Conservation (phyloP, 2,888 invertebrate genomes). For the Agrilus cyanescens region DNA sequence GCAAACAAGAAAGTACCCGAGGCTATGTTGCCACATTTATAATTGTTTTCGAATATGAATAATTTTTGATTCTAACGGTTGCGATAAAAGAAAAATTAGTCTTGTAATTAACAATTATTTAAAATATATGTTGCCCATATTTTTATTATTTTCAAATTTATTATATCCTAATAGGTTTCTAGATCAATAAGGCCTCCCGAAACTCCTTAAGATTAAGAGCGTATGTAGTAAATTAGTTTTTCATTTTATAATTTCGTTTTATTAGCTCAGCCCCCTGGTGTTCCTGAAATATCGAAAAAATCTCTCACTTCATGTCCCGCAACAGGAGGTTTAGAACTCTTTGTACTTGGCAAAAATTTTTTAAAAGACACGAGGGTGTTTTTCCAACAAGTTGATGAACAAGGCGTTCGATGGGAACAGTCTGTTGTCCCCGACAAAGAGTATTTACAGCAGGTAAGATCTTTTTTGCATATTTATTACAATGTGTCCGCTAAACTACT, state of each 20-base stretch:
- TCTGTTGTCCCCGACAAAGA: slow-evolving; percentile 79
- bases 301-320: slow-evolving; percentile 70
- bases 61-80: no score
- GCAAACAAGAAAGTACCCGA: no score
- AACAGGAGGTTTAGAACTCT: slow-evolving; percentile 70
- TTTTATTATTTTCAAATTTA: no score
- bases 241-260: slow-evolving; percentile 11
- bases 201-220: no score
- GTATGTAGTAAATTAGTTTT: no score
- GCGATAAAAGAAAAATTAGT: no score
- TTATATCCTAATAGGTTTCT: no score
- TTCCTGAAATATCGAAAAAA: slow-evolving; percentile 85
- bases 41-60: no score
- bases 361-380: slow-evolving; percentile 79
- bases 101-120: no score
- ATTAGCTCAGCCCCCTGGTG: slow-evolving; percentile 81
- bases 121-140: no score
- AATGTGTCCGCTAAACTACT: neutral
- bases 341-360: slow-evolving; percentile 85
- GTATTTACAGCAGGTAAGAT: slow-evolving; percentile 66
- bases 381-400: slow-evolving; percentile 49
- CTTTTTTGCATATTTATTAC: neutral
- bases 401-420: slow-evolving; percentile 61
- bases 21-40: no score
- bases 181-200: no score